Base-by-base conservation (phyloP, 2,113 vertebrate genomes). In the Heterotis niloticus region DNA sequence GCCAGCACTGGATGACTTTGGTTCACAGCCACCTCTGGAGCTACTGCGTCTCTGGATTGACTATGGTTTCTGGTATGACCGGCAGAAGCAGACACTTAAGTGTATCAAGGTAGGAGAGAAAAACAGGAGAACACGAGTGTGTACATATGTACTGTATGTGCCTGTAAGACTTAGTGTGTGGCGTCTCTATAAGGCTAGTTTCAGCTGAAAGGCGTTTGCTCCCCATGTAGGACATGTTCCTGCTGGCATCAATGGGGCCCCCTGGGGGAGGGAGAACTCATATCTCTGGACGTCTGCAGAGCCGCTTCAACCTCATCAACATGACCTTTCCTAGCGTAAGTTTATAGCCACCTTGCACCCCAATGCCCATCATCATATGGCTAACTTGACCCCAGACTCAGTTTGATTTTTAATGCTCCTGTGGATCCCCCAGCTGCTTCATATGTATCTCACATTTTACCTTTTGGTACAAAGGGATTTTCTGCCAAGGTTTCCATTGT, bases 1-100 rank as follows among this genome's bases (percentile, higher is more conserved):
- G 95, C 95, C 96, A 0, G 93, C 95, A 0, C 88, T 90, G 62
- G 96, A 97, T 79, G 68, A 34, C 2, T 96, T 95, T 59, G 95
- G 95, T 60, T 95, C 95, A 4, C 96, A 96, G 90, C 94, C 95
- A 0, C 94, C 95, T 0, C 91, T 96, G 84, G 96, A 97, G 83
- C 91, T 96, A 34, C 87, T 96, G 0, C 93, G 94, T 1, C 93
- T 93, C 59, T 97, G 95, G 95, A 90, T 96, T 0, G 94, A 96
- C 86, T 95, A 95, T 1, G 93, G 95, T 80, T 97, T 96, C 85
- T 97, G 96, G 95, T 96, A 95, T 0, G 94, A 96, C 86, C 91
- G 90, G 10, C 34, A 82, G 70, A 96, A 95, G 80, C 95, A 94
- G 88, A 94, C 85, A 28, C 83, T 87, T 64, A 95, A 94, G 81